Percentiles rank a stretch among this genome's conserved stretches.
These are phyloP conservation scores for Oplegnathus fasciatus DNA, from an alignment of 2,113 vertebrate genomes.

Conservation along the genomic window DNA sequence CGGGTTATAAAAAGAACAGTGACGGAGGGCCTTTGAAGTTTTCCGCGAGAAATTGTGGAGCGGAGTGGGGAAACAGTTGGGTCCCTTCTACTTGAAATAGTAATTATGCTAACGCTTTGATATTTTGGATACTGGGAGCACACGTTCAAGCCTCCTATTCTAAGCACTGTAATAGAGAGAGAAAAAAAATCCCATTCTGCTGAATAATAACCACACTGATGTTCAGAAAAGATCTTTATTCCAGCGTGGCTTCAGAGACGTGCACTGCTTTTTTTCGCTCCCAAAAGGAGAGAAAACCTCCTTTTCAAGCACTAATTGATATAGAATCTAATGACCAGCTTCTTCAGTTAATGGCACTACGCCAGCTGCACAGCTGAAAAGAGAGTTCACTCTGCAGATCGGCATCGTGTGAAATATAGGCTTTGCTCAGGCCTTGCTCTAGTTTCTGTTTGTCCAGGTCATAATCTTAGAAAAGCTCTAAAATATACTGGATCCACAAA, in stretches of 20 bases:
- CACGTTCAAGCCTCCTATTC: constrained; percentile 65
- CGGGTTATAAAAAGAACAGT: constrained; percentile 77
- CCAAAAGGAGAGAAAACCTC: constrained; percentile 39
- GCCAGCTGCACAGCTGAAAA: constrained; percentile 47
- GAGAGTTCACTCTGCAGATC: constrained; percentile 43
- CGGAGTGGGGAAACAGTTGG: constrained; percentile 72
- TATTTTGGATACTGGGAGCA: constrained; percentile 74
- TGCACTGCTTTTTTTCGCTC: not conserved
- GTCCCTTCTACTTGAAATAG: constrained; percentile 82
- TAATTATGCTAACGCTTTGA: constrained; percentile 84
- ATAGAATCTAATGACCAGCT: constrained; percentile 56
- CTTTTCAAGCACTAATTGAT: constrained; percentile 67
- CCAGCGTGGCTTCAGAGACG: constrained; percentile 62
- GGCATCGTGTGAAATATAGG: constrained; percentile 23
- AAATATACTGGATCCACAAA: constrained; percentile 39
- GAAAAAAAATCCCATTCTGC: constrained; percentile 45
- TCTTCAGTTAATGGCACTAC: constrained; percentile 16
- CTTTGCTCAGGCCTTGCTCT: constrained; percentile 13
- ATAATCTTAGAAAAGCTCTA: constrained; percentile 43
- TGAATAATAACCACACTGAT: constrained; percentile 68
- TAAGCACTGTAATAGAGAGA: constrained; percentile 52
- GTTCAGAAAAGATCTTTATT: constrained; percentile 61
- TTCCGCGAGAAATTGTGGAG: constrained; percentile 62
- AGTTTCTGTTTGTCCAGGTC: constrained; percentile 49
- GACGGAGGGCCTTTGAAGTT: constrained; percentile 76